These are phyloP conservation scores for Drosophila pandora DNA, from an alignment of 1,140 invertebrate species.

Conservation along the genomic window DNA sequence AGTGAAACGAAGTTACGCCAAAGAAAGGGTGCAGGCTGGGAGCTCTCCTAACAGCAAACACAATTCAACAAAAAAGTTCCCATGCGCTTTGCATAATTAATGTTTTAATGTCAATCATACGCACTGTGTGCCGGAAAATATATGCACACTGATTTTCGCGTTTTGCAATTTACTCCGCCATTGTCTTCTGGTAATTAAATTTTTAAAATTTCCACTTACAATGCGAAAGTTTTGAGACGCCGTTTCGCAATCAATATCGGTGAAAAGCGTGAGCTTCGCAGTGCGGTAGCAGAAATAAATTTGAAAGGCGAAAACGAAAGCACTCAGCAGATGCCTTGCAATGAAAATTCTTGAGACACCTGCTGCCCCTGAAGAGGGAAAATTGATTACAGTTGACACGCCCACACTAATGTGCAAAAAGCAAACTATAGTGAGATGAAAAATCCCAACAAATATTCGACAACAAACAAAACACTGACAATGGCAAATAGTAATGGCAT, in stretches of 20 bases:
- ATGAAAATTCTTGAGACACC: conserved; percentile 43
- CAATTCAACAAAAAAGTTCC: conserved; percentile 56
- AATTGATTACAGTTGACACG: conserved; percentile 78
- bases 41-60: conserved; percentile 31
- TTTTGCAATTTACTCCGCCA: conserved; percentile 49
- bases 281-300: background rate
- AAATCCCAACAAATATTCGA: conserved; percentile 80
- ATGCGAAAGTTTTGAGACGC: background rate
- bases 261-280: too few relatives aligned
- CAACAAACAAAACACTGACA: conserved; percentile 66
- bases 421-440: conserved; percentile 63
- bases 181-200: conserved; percentile 66
- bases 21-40: background rate
- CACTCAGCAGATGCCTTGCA: conserved; percentile 1
- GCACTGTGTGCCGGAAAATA: conserved; percentile 74
- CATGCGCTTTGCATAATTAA: conserved; percentile 73
- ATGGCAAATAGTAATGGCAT: conserved; percentile 81
- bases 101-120: conserved; percentile 80
- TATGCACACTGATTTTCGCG: conserved; percentile 63
- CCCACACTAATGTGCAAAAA: conserved; percentile 54
- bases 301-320: conserved; percentile 33
- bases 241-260: background rate
- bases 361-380: conserved; percentile 26
- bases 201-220: conserved; percentile 43
- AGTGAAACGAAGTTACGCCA: conserved; percentile 11